Evolutionary conservation across 2,797 vertebrate genomes (phyloP), one percentile per base, ranked within the genome.

Genomic region (Brotula barbata): DNA sequence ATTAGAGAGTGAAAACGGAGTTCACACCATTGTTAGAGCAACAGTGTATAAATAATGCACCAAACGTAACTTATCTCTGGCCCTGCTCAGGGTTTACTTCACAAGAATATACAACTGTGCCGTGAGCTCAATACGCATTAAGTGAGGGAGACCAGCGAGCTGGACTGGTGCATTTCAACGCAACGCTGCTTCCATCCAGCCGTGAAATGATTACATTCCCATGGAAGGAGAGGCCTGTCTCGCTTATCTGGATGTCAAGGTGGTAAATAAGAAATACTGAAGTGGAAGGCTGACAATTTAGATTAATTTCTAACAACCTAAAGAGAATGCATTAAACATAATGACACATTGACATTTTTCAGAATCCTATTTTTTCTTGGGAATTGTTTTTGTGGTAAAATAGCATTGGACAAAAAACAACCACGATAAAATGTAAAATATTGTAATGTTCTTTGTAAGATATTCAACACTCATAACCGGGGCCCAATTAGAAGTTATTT

Each of bases 21-120:
- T 42, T 56, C 56, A 56, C 6, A 16, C 41, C 48, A 59, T 41
- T 51, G 25, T 78, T 48, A 36, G n/a, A 63, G 40, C 58, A 47
- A 54, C 13, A 43, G 25, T 40, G 36, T 7, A 67, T 64, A 44
- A 61, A 68, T 58, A 64, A 77, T 56, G 55, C 51, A 71, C 12
- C 7, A 14, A 63, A 56, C 12, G 40, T 19, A 43, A 41, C 53
- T 45, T 54, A 15, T 48, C 37, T 58, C 37, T 42, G 67, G 54
- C 43, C 39, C 34, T 6, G 40, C 42, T 58, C 58, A 37, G 11
- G 8, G 50, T 58, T 65, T 46, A 36, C 44, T 2, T 43, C 52
- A 54, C 17, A n/a, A 53, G 22, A 10, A 55, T 44, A 46, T 34
- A 48, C 44, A 23, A 55, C 50, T 47, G 22, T 12, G 23, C 21